Base-by-base conservation (phyloP, 2,113 vertebrate genomes). In the Colossoma macropomum region DNA sequence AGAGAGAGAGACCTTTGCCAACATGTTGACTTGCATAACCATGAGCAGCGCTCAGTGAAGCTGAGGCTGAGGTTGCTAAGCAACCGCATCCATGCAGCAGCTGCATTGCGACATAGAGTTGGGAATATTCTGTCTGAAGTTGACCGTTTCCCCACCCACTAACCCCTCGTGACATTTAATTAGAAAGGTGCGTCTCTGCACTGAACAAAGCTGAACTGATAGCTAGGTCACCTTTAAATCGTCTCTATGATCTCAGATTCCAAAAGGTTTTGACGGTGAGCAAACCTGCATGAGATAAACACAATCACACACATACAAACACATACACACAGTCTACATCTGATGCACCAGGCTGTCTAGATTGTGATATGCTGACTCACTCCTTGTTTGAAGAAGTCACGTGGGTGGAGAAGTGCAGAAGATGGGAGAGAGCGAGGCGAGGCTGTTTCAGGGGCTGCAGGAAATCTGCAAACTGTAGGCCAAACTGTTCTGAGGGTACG, bases 71-170 rank as follows among this genome's bases (percentile, higher is more conserved):
- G 87, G 84, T 88, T 89, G 79, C 86, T 81, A 87, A 30, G 86
- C 80, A 80, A 88, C 87, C 54, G 68, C 83, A 88, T 86, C 80
- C 73, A 6, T 74, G 83, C 80, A 83, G 83, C 85, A 86, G 85
- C 85, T 88, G 87, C 87, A 88, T 87, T 88, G 87, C 87, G 80
- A 86, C 87, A 88, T 84, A 75, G 82, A 83, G 82, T 80, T 81
- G 84, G 66, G 65, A 86, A 84, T 38, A 81, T 75, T 63, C 52
- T 77, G 71, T 66, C 56, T 79, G 48, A 73, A 80, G 85, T 77
- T 83, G 80, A 86, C 83, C 80, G 41, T 48, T 77, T 30, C 34
- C 73, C 27, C 32, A 56, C 74, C 59, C 59, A 45, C 66, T 16
- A 12, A 34, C 65, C 28, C 62, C 65, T 19, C 38, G 17, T 75